A percentile compares a stretch with the other conserved stretches of the same genome.
phyloP scores from a whole-genome alignment of 1,140 invertebrate genomes.

The Eufriesea mexicana region DNA sequence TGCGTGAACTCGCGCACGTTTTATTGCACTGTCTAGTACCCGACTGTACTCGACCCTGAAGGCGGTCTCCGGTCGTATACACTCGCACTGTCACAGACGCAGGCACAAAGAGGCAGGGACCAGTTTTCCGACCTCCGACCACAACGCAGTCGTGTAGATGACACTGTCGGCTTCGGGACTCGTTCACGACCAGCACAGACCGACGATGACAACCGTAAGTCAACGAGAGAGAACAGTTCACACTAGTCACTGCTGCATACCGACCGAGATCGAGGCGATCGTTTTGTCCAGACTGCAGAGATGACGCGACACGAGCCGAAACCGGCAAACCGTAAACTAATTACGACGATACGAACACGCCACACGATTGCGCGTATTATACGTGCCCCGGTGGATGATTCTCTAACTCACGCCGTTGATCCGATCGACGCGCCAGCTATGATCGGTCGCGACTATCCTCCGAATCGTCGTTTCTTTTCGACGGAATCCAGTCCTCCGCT shows the following conservation, averaged over 20 bases:
- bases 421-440: constrained; percentile 82
- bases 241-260: neutral
- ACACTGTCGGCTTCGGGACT: constrained; percentile 9
- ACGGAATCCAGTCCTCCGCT: constrained; percentile 74
- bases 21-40: constrained; percentile 41
- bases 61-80: constrained; percentile 37
- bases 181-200: constrained; percentile 3
- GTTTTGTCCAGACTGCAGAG: neutral
- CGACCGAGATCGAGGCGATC: neutral
- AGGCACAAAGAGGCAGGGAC: constrained; percentile 30
- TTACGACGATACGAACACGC: constrained; percentile 20
- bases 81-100: constrained; percentile 73
- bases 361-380: constrained; percentile 27
- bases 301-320: neutral
- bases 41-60: constrained; percentile 32
- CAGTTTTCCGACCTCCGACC: constrained; percentile 34
- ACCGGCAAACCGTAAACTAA: neutral
- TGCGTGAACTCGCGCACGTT: constrained; percentile 28
- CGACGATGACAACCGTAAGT: constrained; percentile 37
- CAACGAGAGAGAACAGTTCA: constrained; percentile 16
- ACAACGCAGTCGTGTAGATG: constrained; percentile 2
- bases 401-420: constrained; percentile 69
- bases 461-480: constrained; percentile 83
- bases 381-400: constrained; percentile 29
- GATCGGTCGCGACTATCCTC: constrained; percentile 83